Percentiles rank a stretch among this genome's conserved stretches.
These are phyloP conservation scores for Lycocerus yunnanus DNA, from an alignment of 2,888 invertebrate genomes.

Conservation along the genomic window DNA sequence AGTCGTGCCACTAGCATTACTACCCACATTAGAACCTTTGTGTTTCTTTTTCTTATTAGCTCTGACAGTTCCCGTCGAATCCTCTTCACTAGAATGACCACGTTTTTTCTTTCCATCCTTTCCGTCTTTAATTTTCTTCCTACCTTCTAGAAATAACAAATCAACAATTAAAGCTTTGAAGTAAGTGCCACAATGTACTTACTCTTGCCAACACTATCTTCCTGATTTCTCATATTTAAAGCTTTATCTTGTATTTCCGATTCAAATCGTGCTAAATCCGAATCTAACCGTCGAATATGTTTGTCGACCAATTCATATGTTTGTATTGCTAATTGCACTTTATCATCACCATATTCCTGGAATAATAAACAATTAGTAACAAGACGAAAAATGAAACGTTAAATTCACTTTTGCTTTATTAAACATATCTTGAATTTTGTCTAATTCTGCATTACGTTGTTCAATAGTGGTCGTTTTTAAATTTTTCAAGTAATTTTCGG, in stretches of 20 bases:
- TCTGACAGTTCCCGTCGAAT: conserved; percentile 52
- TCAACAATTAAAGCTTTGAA: not conserved
- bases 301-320: conserved; percentile 98
- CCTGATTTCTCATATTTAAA: conserved; percentile 72
- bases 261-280: conserved; percentile 95
- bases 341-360: conserved; percentile 91
- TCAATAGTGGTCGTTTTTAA: conserved; percentile 75
- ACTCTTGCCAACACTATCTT: conserved; percentile 67
- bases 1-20: conserved; percentile 41
- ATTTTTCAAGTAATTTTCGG: conserved; percentile 78
- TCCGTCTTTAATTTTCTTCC: conserved; percentile 70
- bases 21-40: conserved; percentile 54
- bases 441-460: conserved; percentile 80
- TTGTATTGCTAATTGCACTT: conserved; percentile 96
- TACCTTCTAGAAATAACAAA: conserved; percentile 62
- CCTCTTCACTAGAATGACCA: conserved; percentile 58
- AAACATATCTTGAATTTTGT: conserved; percentile 85
- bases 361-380: conserved; percentile 2
- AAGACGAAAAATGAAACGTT: not conserved
- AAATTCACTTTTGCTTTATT: conserved; percentile 77
- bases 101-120: conserved; percentile 66
- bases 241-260: conserved; percentile 96
- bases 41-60: conserved; percentile 63
- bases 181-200: conserved; percentile 38
- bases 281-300: conserved; percentile 93